Evolutionary conservation across 2,113 vertebrate species (phyloP), one percentile per base, ranked within the genome.

Genomic region (Lichenostomus cassidix): DNA sequence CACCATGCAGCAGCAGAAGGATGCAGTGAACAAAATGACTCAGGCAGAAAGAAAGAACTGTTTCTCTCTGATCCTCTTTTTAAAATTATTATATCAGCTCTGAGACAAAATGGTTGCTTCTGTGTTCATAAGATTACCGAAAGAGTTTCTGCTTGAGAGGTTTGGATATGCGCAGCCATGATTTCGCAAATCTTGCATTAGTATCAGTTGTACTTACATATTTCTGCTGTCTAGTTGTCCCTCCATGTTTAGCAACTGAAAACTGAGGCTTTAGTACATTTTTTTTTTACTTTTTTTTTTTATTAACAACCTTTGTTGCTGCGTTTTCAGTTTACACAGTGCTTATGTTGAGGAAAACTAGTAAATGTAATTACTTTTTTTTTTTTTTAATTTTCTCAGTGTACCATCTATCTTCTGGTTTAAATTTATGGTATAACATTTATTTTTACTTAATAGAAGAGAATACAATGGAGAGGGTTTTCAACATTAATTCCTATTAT

Each of bases 401-500:
- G 33, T 59, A 60, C 39, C 31, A 60, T 90, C 44, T 59, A 58
- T 87, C 53, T 90, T 91, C 56, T 68, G 15, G 31, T 89, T 95
- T 74, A 55, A 79, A 71, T 94, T 95, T 96, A 88, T 84, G 29
- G n/a, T 87, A 49, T 68, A 42, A 94, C 11, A 77, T 96, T 95
- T 92, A 85, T 89, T 91, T 93, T 92, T 92, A 35, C 65, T 68
- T 96, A 73, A 67, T 87, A 91, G 7, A 87, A 80, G 50, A 65
- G 79, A 90, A 89, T 94, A 77, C 28, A 94, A 70, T 83, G 20
- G 74, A 95, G 56, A 83, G 10, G 28, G 52, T 50, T 92, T 96
- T 92, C 87, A 91, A 35, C 81, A 90, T 92, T 94, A 80, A 80
- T 96, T 82, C 75, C 64, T 94, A 79, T 64, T 90, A 80, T 93